Evolutionary conservation across 2,888 invertebrate species (phyloP).

Genomic region (Zaprionus obscuricornis): DNA sequence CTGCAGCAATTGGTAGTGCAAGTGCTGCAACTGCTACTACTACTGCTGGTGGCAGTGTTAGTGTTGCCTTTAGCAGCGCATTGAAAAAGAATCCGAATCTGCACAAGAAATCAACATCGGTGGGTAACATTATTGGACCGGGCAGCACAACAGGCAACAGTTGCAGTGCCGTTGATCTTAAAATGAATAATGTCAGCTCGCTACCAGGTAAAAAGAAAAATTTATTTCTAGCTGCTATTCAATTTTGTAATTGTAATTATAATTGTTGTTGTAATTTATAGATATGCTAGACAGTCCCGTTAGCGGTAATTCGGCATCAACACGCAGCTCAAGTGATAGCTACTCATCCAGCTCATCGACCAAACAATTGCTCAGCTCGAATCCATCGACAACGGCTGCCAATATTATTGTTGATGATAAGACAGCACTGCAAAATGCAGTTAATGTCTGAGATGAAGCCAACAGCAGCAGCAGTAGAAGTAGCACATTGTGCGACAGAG

Average conservation of each 20-base stretch:
- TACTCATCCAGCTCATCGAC: conserved; percentile 93
- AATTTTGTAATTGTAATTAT: too few species aligned
- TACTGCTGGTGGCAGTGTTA: conserved; percentile 25
- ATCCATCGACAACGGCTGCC: conserved; percentile 78
- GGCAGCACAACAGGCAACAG: conserved; percentile 55
- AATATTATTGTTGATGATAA: conserved; percentile 82
- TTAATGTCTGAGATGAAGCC: conserved; percentile 81
- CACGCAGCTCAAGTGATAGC: conserved; percentile 91
- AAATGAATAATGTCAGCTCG: conserved; percentile 86
- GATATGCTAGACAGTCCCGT: conserved; percentile 87
- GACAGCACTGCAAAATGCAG: conserved; percentile 80
- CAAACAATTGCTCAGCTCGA: conserved; percentile 87
- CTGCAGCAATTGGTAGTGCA: conserved; percentile 13
- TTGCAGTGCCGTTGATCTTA: conserved; percentile 79
- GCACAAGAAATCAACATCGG: conserved; percentile 82
- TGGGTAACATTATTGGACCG: conserved; percentile 81
- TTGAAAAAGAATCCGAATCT: conserved; percentile 77
- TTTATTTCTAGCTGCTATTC: too few species aligned
- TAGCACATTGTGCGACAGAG: too few species aligned
- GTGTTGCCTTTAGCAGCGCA: conserved; percentile 59
- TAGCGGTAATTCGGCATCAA: conserved; percentile 84
- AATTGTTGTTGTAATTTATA: too few species aligned
- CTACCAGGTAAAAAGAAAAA: conserved; percentile 84
- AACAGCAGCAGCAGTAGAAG: too few species aligned
- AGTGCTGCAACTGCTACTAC: conserved; percentile 17